Percentiles rank a stretch among this genome's conserved stretches.
Evolutionary conservation across 2,888 invertebrate genomes (phyloP).

Genomic region (Brachylomia viminalis): DNA sequence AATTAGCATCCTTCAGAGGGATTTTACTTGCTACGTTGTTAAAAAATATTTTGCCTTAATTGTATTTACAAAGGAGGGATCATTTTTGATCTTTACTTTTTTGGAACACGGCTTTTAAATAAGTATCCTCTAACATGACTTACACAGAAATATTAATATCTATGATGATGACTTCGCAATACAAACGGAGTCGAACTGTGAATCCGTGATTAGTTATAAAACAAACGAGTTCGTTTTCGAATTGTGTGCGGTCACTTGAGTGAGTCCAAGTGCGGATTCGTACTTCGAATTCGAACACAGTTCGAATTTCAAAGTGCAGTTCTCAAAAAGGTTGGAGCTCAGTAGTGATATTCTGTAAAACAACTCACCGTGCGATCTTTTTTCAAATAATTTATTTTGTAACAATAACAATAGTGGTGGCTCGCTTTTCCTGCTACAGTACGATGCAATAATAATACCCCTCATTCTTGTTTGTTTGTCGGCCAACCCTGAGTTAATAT

Average conservation of each 20-base stretch:
- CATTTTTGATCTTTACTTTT: neutral
- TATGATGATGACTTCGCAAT: constrained; percentile 21
- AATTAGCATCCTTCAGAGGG: constrained; percentile 46
- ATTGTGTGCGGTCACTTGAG: neutral
- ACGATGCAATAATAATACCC: constrained; percentile 43
- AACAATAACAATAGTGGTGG: constrained; percentile 15
- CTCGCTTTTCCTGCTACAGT: neutral
- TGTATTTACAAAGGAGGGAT: neutral
- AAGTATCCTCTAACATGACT: neutral
- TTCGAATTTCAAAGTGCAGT: neutral
- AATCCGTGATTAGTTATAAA: neutral
- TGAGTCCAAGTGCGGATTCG: neutral
- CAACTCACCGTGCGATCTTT: neutral
- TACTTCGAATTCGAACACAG: neutral
- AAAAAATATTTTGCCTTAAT: constrained; percentile 5
- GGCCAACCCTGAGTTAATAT: constrained; percentile 53
- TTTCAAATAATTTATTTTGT: constrained; percentile 4
- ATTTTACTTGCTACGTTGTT: constrained; percentile 15
- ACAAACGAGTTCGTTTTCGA: neutral
- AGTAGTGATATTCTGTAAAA: neutral
- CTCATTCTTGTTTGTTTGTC: constrained; percentile 38
- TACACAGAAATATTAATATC: too few species aligned
- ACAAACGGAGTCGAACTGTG: neutral
- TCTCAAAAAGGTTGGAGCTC: constrained; percentile 1
- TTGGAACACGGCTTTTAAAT: neutral